Conservation (phyloP, 2,888 invertebrate genomes). For the Sarcophaga subvicina region DNA sequence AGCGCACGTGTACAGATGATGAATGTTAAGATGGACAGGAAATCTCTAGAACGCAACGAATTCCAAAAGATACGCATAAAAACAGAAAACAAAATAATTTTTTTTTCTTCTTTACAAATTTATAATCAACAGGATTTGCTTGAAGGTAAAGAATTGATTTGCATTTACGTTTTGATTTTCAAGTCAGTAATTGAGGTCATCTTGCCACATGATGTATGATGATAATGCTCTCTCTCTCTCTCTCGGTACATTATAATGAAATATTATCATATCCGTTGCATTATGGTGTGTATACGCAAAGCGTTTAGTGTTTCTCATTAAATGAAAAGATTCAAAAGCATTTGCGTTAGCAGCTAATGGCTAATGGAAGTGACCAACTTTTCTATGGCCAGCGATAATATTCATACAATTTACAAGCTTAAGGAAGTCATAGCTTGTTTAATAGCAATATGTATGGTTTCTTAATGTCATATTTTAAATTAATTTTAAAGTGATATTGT, state of each 20-base stretch:
- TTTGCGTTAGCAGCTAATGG: too few relatives aligned
- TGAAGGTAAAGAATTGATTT: conserved; percentile 61
- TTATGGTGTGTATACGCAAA: too few relatives aligned
- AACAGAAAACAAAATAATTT: neutral
- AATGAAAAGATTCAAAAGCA: too few relatives aligned
- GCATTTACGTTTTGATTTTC: conserved; percentile 46
- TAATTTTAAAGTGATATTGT: too few relatives aligned
- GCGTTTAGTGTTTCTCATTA: too few relatives aligned
- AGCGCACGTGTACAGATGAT: conserved; percentile 67
- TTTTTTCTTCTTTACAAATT: conserved; percentile 19
- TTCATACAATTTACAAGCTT: too few relatives aligned
- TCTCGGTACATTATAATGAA: neutral
- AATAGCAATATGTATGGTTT: too few relatives aligned
- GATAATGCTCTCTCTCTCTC: neutral
- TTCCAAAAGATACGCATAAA: neutral
- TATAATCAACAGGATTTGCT: conserved; percentile 64
- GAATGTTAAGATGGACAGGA: conserved; percentile 67
- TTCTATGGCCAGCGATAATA: too few relatives aligned
- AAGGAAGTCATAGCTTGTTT: too few relatives aligned
- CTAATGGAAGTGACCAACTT: too few relatives aligned
- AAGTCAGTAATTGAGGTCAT: conserved; percentile 55
- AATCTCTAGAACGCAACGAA: conserved; percentile 49
- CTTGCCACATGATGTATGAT: neutral
- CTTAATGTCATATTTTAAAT: too few relatives aligned
- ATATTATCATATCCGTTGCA: neutral